These are phyloP conservation scores for Anagyrus pseudococci DNA, from an alignment of 2,888 invertebrate genomes.

Conservation along the genomic window DNA sequence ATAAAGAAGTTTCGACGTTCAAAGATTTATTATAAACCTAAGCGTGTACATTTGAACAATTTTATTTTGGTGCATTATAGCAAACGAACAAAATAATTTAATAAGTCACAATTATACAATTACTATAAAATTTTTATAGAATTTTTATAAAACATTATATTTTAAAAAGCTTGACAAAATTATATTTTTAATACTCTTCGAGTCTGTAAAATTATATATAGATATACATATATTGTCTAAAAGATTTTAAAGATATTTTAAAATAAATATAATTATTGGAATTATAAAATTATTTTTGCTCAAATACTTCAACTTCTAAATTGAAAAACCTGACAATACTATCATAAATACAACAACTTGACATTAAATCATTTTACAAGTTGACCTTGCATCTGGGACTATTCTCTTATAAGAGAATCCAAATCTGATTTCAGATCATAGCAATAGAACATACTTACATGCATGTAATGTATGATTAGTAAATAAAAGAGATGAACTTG, in stretches of 20 bases:
- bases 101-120: slow-evolving; percentile 5
- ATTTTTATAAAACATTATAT: not conserved
- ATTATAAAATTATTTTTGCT: not conserved
- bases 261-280: not conserved
- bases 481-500: slow-evolving; percentile 5
- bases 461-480: slow-evolving; percentile 2
- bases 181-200: not conserved
- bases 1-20: not conserved
- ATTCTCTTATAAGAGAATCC: slow-evolving; percentile 16
- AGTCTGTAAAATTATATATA: not conserved
- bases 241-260: not conserved
- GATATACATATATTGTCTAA: not conserved
- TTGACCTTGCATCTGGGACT: slow-evolving; percentile 17
- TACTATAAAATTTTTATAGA: not conserved
- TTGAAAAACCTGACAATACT: too few relatives aligned
- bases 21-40: not conserved
- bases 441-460: slow-evolving; percentile 25
- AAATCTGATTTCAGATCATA: slow-evolving; percentile 23
- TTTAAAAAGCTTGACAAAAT: not conserved
- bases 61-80: slow-evolving; percentile 6
- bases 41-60: not conserved
- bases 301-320: not conserved
- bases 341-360: slow-evolving; percentile 9
- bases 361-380: slow-evolving; percentile 12
- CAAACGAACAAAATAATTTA: slow-evolving; percentile 4